Evolutionary conservation across 2,888 invertebrate genomes (phyloP).

Genomic region (Autographa pulchrina): DNA sequence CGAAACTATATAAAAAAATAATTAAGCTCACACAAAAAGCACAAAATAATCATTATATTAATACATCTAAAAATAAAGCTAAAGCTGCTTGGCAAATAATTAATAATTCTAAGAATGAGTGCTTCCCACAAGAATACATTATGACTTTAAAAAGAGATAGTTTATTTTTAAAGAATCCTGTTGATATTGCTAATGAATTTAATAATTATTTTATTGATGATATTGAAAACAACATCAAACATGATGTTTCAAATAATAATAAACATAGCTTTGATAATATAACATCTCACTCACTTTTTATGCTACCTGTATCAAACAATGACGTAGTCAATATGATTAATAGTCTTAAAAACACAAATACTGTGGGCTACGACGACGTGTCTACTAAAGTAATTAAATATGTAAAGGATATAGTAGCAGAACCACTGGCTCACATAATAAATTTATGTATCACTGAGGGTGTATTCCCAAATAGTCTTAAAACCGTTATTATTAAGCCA

Average conservation of each 20-base stretch:
- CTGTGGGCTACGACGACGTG: too few relatives aligned
- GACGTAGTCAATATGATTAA: neutral
- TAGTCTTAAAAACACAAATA: slow-evolving; percentile 5
- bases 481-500: too few relatives aligned
- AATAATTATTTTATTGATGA: slow-evolving; percentile 3
- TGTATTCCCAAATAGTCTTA: too few relatives aligned
- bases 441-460: too few relatives aligned
- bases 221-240: neutral
- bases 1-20: too few relatives aligned
- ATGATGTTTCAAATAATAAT: neutral
- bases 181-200: slow-evolving; percentile 6
- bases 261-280: neutral
- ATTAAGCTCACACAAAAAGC: too few relatives aligned
- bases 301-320: slow-evolving; percentile 7
- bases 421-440: too few relatives aligned
- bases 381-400: too few relatives aligned
- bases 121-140: slow-evolving; percentile 1
- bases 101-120: neutral
- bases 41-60: too few relatives aligned
- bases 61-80: too few relatives aligned
- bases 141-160: neutral
- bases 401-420: too few relatives aligned
- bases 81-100: neutral
- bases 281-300: slow-evolving; percentile 3
- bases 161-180: slow-evolving; percentile 1